These are phyloP conservation scores for Protonemura montana DNA, from an alignment of 2,888 invertebrate genomes.

Conservation along the genomic window DNA sequence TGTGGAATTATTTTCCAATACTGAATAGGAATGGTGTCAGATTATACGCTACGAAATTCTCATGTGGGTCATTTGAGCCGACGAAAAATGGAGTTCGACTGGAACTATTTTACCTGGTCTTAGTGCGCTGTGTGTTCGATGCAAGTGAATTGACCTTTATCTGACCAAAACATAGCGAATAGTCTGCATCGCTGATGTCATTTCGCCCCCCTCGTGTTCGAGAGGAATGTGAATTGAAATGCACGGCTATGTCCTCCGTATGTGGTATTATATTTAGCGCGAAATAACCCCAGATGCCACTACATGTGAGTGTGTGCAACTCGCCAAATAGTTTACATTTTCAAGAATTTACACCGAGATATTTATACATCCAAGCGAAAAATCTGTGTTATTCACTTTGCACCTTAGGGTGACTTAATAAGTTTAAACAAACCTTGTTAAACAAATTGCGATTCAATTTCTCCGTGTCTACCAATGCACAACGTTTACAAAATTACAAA, in stretches of 20 bases:
- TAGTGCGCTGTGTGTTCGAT: neutral
- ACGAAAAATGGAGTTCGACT: neutral
- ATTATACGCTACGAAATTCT: neutral
- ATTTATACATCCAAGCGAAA: too few species aligned
- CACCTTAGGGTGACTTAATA: too few species aligned
- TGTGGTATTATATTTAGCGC: neutral
- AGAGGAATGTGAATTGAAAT: neutral
- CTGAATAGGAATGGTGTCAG: neutral
- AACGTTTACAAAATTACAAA: too few species aligned
- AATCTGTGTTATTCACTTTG: too few species aligned
- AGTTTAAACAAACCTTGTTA: too few species aligned
- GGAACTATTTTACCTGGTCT: neutral
- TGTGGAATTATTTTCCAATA: conserved; percentile 7
- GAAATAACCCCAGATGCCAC: neutral
- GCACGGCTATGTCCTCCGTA: too few species aligned
- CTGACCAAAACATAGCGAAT: neutral
- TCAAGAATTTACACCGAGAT: too few species aligned
- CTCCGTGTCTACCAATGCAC: too few species aligned
- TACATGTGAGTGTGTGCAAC: neutral
- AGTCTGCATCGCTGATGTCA: neutral
- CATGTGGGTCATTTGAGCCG: neutral
- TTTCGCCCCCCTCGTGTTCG: neutral
- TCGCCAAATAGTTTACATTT: too few species aligned
- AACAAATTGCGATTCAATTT: too few species aligned
- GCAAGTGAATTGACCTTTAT: neutral